These are phyloP conservation scores for Turdus rufiventris DNA, from an alignment of 2,113 vertebrate genomes.

Conservation along the genomic window DNA sequence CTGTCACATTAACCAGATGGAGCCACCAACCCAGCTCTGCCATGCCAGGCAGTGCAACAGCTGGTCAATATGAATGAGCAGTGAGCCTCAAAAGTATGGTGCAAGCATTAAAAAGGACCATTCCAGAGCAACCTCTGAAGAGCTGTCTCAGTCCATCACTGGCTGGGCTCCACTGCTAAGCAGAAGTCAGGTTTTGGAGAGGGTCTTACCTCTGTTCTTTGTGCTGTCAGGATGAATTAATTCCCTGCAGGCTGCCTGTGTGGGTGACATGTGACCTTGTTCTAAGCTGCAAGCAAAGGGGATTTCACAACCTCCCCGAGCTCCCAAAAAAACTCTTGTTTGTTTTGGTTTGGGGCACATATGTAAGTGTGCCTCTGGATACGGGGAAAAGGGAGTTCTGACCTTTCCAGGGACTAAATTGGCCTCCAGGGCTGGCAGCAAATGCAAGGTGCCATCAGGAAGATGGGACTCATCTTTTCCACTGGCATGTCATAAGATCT, in stretches of 20 bases:
- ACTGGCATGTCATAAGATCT: neutral
- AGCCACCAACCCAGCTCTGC: neutral
- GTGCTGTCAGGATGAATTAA: neutral
- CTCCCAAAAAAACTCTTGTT: neutral
- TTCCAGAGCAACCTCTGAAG: neutral
- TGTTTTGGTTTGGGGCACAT: neutral
- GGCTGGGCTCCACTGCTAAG: neutral
- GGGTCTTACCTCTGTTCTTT: neutral
- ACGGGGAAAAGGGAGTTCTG: neutral
- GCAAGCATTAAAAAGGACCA: neutral
- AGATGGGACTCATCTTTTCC: neutral
- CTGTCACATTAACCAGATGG: neutral
- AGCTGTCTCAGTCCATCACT: fast-evolving
- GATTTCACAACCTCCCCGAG: neutral
- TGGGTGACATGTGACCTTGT: fast-evolving
- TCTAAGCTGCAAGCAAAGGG: fast-evolving
- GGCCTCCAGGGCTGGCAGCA: neutral
- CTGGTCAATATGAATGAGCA: neutral
- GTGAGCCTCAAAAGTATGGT: fast-evolving
- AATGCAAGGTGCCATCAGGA: neutral
- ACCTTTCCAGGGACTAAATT: neutral
- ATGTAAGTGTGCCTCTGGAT: fast-evolving
- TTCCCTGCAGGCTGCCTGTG: neutral
- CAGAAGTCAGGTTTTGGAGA: neutral
- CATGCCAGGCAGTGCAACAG: neutral